A percentile compares a stretch with the other conserved stretches of the same genome.
Conservation (phyloP, 2,797 vertebrate genomes). For the Momotus momota region DNA sequence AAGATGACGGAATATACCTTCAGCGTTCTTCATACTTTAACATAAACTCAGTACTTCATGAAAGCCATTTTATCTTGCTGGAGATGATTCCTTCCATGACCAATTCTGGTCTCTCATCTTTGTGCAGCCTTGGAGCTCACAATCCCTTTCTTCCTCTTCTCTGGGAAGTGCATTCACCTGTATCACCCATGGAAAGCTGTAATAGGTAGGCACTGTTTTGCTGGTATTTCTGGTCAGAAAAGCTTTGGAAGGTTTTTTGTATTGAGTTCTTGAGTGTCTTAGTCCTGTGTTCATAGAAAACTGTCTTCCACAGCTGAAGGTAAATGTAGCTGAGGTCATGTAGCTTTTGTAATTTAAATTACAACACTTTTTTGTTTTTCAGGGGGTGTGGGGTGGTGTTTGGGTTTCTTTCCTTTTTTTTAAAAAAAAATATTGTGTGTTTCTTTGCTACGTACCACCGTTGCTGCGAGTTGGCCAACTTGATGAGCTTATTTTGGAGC, state of each 20-base stretch:
- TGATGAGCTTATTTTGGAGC: not conserved
- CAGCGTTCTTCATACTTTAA: not conserved
- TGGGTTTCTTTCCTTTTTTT: not conserved
- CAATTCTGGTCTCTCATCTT: not conserved
- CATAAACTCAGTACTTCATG: not conserved
- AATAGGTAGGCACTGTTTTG: not conserved
- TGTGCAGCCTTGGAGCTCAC: not conserved
- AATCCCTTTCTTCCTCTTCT: not conserved
- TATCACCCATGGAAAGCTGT: not conserved
- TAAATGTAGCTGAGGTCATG: not conserved
- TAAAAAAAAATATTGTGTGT: not conserved
- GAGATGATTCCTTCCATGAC: not conserved
- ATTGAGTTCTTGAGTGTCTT: not conserved
- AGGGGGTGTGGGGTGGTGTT: not conserved
- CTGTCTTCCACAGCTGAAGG: not conserved
- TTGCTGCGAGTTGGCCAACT: not conserved
- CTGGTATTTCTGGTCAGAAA: not conserved
- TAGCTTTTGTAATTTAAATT: not conserved
- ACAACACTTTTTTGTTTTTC: not conserved
- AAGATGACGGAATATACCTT: not conserved
- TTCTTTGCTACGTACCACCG: not conserved
- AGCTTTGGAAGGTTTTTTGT: not conserved
- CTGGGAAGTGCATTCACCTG: not conserved
- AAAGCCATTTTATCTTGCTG: not conserved
- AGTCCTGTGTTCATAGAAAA: not conserved